Conservation (phyloP, 2,888 invertebrate genomes). For the Dusona sp. region DNA sequence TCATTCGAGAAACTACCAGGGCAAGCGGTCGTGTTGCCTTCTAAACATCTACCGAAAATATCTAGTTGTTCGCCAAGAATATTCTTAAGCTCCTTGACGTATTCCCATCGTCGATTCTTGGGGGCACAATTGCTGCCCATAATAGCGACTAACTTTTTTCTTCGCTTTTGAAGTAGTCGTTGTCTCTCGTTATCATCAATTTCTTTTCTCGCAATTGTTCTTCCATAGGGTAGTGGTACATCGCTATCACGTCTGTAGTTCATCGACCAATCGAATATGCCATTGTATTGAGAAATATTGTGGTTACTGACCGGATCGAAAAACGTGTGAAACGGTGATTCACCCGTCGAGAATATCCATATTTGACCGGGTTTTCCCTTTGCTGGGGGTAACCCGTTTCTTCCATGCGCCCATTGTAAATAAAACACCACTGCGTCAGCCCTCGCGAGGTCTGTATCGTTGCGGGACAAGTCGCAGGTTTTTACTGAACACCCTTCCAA, state of each 20-base stretch:
- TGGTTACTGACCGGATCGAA: slow-evolving; percentile 79
- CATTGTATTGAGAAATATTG: slow-evolving; percentile 84
- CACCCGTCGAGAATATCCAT: slow-evolving; percentile 90
- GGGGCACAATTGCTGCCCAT: slow-evolving; percentile 87
- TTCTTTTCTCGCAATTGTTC: slow-evolving; percentile 84
- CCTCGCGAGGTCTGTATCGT: slow-evolving; percentile 83
- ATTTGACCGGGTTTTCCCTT: slow-evolving; percentile 84
- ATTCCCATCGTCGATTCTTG: slow-evolving; percentile 85
- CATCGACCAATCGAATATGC: slow-evolving; percentile 91
- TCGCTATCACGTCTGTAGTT: slow-evolving; percentile 88
- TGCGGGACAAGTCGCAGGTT: slow-evolving; percentile 88
- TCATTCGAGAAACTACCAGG: no score
- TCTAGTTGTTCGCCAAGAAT: slow-evolving; percentile 86
- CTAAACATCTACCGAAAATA: no score
- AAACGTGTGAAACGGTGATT: slow-evolving; percentile 88
- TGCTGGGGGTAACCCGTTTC: slow-evolving; percentile 86
- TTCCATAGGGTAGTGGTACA: slow-evolving; percentile 89
- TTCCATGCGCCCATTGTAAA: slow-evolving; percentile 84
- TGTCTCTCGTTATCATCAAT: neutral
- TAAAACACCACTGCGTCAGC: slow-evolving; percentile 90
- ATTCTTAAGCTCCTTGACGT: slow-evolving; percentile 86
- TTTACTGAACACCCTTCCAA: slow-evolving; percentile 87
- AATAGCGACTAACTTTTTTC: slow-evolving; percentile 85
- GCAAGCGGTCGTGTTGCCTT: no score
- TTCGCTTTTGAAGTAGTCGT: slow-evolving; percentile 72